phyloP scores from a whole-genome alignment of 2,113 vertebrate genomes.

The Naja naja region DNA sequence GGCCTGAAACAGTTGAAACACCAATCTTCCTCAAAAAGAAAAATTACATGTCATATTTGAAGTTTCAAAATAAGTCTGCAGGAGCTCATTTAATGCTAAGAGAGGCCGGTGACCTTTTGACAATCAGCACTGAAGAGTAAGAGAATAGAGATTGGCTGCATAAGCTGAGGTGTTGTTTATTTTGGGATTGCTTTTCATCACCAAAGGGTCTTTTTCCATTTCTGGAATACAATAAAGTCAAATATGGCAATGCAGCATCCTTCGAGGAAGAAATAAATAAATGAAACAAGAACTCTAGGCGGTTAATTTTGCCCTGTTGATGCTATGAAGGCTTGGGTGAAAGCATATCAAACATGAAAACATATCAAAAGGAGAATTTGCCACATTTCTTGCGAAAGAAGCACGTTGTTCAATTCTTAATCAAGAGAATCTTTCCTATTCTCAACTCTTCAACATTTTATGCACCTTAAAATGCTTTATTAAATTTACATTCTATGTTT shows the following conservation, averaged over 20 bases:
- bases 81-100: not conserved
- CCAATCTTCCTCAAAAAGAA: not conserved
- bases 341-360: not conserved
- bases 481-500: not conserved
- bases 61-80: not conserved
- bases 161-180: not conserved
- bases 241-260: not conserved
- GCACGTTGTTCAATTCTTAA: not conserved
- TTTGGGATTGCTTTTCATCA: not conserved
- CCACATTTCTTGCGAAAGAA: not conserved
- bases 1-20: not conserved
- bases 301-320: not conserved
- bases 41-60: conserved; percentile 10
- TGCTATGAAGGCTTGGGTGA: not conserved
- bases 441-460: not conserved
- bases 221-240: not conserved
- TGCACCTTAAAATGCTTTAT: not conserved
- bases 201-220: not conserved
- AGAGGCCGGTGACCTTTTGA: conserved; percentile 7
- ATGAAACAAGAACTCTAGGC: not conserved
- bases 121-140: not conserved
- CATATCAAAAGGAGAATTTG: not conserved
- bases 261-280: not conserved
- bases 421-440: not conserved
- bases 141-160: not conserved